Evolutionary conservation across 1,140 invertebrate genomes (phyloP).

Genomic region (Drosophila lini): DNA sequence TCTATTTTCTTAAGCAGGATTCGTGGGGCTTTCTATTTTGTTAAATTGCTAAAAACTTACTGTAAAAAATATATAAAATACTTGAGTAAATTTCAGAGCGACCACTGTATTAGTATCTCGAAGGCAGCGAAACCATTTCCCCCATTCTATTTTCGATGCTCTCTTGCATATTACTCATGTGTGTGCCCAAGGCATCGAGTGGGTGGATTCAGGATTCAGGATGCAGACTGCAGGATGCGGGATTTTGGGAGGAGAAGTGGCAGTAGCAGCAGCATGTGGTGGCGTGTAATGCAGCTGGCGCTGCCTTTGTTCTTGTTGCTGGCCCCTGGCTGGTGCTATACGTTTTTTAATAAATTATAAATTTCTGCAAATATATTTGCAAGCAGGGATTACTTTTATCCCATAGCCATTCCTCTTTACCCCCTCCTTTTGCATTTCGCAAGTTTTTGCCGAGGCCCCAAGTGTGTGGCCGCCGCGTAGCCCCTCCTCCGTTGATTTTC

Average conservation of each 20-base stretch:
- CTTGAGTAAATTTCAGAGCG: neutral
- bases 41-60: neutral
- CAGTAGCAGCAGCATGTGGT: slow-evolving; percentile 44
- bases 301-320: slow-evolving; percentile 52
- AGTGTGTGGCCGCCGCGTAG: slow-evolving; percentile 58
- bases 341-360: slow-evolving; percentile 83
- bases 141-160: slow-evolving; percentile 19
- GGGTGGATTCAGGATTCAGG: slow-evolving; percentile 9
- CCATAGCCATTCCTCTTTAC: slow-evolving; percentile 37
- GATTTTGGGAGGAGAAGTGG: neutral
- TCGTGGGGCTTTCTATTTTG: neutral
- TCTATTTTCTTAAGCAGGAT: no score
- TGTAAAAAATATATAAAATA: neutral
- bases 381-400: slow-evolving; percentile 77
- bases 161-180: slow-evolving; percentile 57
- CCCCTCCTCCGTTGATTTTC: slow-evolving; percentile 23
- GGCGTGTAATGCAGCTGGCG: slow-evolving; percentile 37
- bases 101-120: slow-evolving; percentile 15
- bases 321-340: slow-evolving; percentile 73
- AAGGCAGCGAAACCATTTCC: neutral
- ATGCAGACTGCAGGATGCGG: neutral
- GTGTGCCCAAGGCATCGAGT: slow-evolving; percentile 31
- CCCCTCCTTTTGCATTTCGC: slow-evolving; percentile 68
- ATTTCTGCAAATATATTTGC: slow-evolving; percentile 81
- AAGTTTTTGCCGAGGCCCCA: slow-evolving; percentile 65